phyloP scores from a whole-genome alignment of 2,113 vertebrate species.

The Zosterops japonicus region DNA sequence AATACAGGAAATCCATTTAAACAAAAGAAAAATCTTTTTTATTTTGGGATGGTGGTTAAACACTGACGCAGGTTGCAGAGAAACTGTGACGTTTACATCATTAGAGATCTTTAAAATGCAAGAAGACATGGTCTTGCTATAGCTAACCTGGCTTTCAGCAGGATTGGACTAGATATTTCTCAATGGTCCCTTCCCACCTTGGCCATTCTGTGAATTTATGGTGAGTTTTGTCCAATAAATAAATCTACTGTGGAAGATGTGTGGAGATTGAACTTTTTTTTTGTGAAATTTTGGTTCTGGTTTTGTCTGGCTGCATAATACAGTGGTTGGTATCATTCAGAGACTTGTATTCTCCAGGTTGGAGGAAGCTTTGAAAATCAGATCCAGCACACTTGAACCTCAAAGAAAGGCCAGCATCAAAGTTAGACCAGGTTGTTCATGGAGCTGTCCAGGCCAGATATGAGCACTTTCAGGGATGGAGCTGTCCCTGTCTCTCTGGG shows the following conservation, averaged over 20 bases:
- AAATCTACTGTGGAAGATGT: background rate
- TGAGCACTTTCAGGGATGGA: background rate
- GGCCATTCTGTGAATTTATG: background rate
- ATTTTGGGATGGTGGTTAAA: background rate
- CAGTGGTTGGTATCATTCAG: background rate
- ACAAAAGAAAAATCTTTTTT: background rate
- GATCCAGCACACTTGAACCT: background rate
- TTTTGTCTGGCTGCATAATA: background rate
- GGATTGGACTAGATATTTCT: background rate
- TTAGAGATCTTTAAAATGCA: background rate
- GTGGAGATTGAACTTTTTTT: background rate
- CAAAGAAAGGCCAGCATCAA: background rate
- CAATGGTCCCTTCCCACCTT: background rate
- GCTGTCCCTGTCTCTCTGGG: background rate
- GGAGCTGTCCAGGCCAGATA: background rate
- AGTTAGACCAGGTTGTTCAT: background rate
- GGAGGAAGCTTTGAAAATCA: background rate
- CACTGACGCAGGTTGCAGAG: background rate
- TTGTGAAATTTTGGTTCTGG: background rate
- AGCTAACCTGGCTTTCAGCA: background rate
- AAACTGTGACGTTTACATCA: background rate
- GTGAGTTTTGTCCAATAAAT: background rate
- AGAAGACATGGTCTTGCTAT: background rate
- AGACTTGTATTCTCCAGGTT: background rate
- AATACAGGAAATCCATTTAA: background rate